Percentiles rank a stretch among this genome's conserved stretches.
phyloP scores from a whole-genome alignment of 2,888 invertebrate species.

The Drosophila quinaria region DNA sequence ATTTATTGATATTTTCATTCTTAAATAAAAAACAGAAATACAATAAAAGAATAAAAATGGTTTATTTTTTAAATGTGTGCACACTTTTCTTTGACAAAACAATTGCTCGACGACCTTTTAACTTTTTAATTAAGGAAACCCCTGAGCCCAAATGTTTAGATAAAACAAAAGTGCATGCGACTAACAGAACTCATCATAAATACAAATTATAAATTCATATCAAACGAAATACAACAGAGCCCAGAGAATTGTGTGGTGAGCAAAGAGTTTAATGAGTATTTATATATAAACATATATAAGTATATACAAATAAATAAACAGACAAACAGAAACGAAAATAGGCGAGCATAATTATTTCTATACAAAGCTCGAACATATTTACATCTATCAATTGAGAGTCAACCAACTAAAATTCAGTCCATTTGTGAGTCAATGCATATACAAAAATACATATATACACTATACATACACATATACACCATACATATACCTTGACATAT shows the following conservation, averaged over 20 bases:
- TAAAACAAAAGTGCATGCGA: slow-evolving; percentile 33
- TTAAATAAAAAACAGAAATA: background rate
- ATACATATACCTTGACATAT: slow-evolving; percentile 9
- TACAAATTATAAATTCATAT: slow-evolving; percentile 61
- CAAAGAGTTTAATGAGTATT: slow-evolving; percentile 58
- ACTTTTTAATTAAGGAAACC: slow-evolving; percentile 7
- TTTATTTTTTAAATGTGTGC: too few relatives aligned
- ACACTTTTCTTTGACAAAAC: background rate
- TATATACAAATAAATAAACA: slow-evolving; percentile 46
- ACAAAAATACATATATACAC: slow-evolving; percentile 18
- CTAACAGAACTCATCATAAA: slow-evolving; percentile 22
- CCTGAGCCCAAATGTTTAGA: background rate
- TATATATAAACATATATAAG: slow-evolving; percentile 48
- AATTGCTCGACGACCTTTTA: background rate
- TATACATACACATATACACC: slow-evolving; percentile 19
- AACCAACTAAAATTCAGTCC: slow-evolving; percentile 41
- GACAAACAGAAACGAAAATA: slow-evolving; percentile 23
- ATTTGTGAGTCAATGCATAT: slow-evolving; percentile 22
- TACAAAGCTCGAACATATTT: slow-evolving; percentile 50
- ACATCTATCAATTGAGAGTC: slow-evolving; percentile 67
- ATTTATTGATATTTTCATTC: too few relatives aligned
- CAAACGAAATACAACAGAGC: slow-evolving; percentile 54
- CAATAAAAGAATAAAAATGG: too few relatives aligned
- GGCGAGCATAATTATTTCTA: slow-evolving; percentile 53
- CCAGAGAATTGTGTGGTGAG: slow-evolving; percentile 8